These are phyloP conservation scores for Catharus ustulatus DNA, from an alignment of 2,797 vertebrate genomes.

Conservation along the genomic window DNA sequence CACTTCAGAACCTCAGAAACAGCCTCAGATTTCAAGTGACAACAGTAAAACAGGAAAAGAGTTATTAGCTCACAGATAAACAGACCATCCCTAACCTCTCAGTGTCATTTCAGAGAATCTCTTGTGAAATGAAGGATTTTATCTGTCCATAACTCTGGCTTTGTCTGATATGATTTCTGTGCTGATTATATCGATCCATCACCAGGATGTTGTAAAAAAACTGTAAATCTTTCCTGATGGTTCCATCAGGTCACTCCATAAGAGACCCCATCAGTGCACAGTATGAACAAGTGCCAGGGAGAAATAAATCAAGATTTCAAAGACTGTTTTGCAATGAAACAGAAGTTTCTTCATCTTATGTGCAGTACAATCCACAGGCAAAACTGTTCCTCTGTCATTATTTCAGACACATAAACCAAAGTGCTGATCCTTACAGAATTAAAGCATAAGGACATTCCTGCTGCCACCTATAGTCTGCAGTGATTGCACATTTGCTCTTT, in stretches of 20 bases:
- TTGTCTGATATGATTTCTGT: conserved; percentile 15
- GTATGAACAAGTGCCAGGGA: not conserved
- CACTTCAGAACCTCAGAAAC: not conserved
- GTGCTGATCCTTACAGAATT: not conserved
- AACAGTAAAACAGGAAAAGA: conserved; percentile 20
- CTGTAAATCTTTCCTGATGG: not conserved
- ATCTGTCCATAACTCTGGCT: not conserved
- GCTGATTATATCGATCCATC: conserved; percentile 14
- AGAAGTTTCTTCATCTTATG: not conserved
- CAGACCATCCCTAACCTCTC: not conserved
- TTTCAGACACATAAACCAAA: not conserved
- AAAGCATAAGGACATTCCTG: conserved; percentile 8
- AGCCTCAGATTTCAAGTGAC: conserved; percentile 13
- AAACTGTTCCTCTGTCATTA: not conserved
- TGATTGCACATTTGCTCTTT: not conserved
- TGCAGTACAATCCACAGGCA: not conserved
- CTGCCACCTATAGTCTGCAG: conserved; percentile 40
- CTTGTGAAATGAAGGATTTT: conserved; percentile 23
- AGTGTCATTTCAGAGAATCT: not conserved
- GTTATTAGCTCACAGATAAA: conserved; percentile 12
- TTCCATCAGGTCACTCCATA: not conserved
- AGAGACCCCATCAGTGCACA: conserved; percentile 8
- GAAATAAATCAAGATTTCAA: conserved; percentile 46
- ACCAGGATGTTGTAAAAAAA: not conserved
- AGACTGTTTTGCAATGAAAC: not conserved